A percentile compares a stretch with the other conserved stretches of the same genome.
phyloP scores from a whole-genome alignment of 2,888 invertebrate genomes.

The Leptinotarsa juncta region DNA sequence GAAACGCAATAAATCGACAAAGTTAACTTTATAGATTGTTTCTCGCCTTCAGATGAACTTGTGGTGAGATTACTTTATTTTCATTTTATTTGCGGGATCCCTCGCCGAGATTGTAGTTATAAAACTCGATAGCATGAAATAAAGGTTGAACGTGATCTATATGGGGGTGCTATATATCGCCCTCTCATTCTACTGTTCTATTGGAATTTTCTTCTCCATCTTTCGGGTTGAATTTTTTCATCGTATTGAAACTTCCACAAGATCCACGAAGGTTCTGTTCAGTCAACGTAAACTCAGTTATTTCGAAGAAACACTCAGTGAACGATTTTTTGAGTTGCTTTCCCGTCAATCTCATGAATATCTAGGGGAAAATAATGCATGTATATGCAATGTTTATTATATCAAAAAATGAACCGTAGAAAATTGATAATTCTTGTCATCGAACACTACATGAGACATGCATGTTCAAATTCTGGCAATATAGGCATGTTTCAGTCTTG shows the following conservation, averaged over 20 bases:
- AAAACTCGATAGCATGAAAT: constrained; percentile 55
- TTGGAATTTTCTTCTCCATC: neutral
- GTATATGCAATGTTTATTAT: too few species aligned
- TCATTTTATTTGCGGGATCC: constrained; percentile 35
- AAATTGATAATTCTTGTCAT: too few species aligned
- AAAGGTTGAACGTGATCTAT: constrained; percentile 56
- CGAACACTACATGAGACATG: too few species aligned
- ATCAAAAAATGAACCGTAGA: too few species aligned
- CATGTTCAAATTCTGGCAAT: too few species aligned
- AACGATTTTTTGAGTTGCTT: too few species aligned
- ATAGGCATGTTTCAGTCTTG: too few species aligned
- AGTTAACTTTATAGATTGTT: constrained; percentile 42
- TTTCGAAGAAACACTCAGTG: too few species aligned
- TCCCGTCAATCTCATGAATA: too few species aligned
- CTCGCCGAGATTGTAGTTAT: constrained; percentile 49
- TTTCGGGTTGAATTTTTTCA: neutral
- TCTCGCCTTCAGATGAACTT: constrained; percentile 42
- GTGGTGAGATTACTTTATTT: constrained; percentile 46
- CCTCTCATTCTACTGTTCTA: neutral
- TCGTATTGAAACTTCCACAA: neutral
- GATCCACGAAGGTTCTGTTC: too few species aligned
- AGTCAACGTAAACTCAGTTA: too few species aligned
- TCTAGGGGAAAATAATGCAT: too few species aligned
- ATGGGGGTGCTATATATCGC: constrained; percentile 45
- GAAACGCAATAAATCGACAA: constrained; percentile 45